These are phyloP conservation scores for Hemiscyllium ocellatum DNA, from an alignment of 2,113 vertebrate species.

Conservation along the genomic window DNA sequence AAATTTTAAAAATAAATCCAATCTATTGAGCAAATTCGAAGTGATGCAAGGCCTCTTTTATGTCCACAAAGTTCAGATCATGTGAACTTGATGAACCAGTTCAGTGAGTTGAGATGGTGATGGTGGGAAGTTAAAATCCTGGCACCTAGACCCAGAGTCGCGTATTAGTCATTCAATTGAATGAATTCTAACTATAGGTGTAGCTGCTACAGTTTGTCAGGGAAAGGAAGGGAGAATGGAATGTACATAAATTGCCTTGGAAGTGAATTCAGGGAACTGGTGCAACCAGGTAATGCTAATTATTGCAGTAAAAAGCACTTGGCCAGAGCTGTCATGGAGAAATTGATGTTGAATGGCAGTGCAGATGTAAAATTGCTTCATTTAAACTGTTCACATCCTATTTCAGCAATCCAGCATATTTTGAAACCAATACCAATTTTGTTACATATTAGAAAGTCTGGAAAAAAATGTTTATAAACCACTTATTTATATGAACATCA, in stretches of 20 bases:
- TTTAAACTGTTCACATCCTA: background rate
- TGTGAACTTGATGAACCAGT: too few species aligned
- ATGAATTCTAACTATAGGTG: background rate
- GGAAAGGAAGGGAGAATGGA: background rate
- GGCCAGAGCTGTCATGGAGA: constrained; percentile 20
- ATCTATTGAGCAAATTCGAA: too few species aligned
- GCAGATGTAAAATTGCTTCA: constrained; percentile 13
- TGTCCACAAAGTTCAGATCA: too few species aligned
- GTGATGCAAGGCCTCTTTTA: too few species aligned
- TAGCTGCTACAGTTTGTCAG: background rate
- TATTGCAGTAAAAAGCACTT: constrained; percentile 36
- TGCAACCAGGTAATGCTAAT: constrained; percentile 40
- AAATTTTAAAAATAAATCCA: too few species aligned
- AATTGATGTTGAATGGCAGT: constrained; percentile 33
- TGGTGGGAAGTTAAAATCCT: too few species aligned
- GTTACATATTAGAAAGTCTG: background rate
- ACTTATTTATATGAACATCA: background rate
- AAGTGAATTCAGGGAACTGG: constrained; percentile 39
- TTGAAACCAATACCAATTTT: background rate
- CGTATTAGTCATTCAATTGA: too few species aligned
- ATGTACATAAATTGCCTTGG: background rate
- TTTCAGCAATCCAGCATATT: constrained; percentile 14
- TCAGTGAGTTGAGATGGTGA: too few species aligned
- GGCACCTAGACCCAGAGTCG: too few species aligned
- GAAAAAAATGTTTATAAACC: background rate